Conservation (phyloP, 2,113 vertebrate species). For the Trematomus loennbergii region DNA sequence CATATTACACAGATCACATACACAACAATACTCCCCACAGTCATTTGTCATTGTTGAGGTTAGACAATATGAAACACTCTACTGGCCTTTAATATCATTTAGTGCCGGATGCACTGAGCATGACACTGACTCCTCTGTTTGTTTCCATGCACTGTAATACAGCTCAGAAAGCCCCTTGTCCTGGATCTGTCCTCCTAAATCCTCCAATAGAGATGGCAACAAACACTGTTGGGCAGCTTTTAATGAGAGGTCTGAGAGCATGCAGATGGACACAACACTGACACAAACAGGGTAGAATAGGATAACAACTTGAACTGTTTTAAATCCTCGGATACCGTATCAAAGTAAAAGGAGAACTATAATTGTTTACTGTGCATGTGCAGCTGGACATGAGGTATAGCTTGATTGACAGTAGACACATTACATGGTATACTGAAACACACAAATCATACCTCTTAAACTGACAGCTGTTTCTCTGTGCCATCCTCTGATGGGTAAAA, state of each 20-base stretch:
- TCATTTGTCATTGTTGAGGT: neutral
- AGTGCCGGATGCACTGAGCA: conserved; percentile 31
- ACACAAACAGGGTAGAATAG: neutral
- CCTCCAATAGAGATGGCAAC: neutral
- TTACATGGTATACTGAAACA: neutral
- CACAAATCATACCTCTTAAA: conserved; percentile 7
- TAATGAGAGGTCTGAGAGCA: neutral
- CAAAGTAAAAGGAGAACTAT: neutral
- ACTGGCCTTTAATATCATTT: conserved; percentile 25
- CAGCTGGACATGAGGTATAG: neutral
- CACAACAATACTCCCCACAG: neutral
- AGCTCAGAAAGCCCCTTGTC: conserved; percentile 11
- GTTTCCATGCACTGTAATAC: conserved; percentile 30
- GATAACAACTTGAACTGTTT: neutral
- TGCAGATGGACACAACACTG: neutral
- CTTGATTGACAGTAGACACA: neutral
- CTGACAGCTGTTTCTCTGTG: neutral
- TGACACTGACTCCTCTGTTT: conserved; percentile 6
- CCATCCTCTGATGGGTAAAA: neutral
- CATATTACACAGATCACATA: conserved; percentile 26
- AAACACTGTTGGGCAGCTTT: neutral
- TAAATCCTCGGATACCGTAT: conserved; percentile 1
- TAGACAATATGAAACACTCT: conserved; percentile 14
- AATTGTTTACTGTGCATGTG: neutral
- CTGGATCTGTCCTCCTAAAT: neutral